These are phyloP conservation scores for Volucella inflata DNA, from an alignment of 2,888 invertebrate species.

Conservation along the genomic window DNA sequence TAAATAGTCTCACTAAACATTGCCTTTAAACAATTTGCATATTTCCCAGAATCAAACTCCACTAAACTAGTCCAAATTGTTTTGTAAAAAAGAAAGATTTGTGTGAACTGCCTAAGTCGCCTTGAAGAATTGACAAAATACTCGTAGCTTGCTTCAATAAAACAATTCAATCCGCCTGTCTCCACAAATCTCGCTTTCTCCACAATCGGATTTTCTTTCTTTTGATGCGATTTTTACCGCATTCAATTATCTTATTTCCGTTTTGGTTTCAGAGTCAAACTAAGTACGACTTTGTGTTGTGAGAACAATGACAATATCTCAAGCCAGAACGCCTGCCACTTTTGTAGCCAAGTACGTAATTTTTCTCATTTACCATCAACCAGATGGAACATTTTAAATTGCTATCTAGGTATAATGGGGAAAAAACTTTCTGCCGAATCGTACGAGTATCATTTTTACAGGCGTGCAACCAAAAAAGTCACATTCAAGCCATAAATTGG, in stretches of 20 bases:
- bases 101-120: no score
- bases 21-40: no score
- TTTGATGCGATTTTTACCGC: background rate
- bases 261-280: background rate
- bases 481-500: slow-evolving; percentile 26
- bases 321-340: no score
- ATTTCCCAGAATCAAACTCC: no score
- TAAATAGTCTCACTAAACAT: no score
- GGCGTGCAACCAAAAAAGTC: slow-evolving; percentile 27
- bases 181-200: background rate
- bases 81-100: no score
- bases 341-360: no score
- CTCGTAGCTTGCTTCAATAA: background rate
- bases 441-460: slow-evolving; percentile 12
- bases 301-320: no score
- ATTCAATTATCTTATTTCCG: background rate
- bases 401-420: no score
- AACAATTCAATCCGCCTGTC: background rate
- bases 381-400: slow-evolving; percentile 11
- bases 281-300: no score
- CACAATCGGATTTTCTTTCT: background rate
- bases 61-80: no score
- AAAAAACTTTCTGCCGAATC: slow-evolving; percentile 4
- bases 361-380: no score
- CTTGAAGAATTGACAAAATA: background rate